phyloP scores from a whole-genome alignment of 2,888 invertebrate species.

The Eulithis prunata region DNA sequence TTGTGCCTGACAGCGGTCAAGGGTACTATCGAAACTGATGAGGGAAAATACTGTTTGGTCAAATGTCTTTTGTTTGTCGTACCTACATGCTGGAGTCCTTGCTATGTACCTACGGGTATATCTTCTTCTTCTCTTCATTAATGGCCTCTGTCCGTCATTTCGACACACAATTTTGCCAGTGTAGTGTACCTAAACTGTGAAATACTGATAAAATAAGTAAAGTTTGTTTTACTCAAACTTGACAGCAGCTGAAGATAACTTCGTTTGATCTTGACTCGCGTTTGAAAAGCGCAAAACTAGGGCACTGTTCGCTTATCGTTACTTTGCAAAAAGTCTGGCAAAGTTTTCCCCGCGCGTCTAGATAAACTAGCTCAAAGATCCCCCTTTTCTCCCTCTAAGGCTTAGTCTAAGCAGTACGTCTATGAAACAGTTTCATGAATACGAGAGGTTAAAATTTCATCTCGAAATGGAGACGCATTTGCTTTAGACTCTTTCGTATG shows the following conservation, averaged over 20 bases:
- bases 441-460: constrained; percentile 7
- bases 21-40: neutral
- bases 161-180: too few species aligned
- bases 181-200: too few species aligned
- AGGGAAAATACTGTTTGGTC: neutral
- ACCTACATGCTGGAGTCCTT: too few species aligned
- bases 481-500: neutral
- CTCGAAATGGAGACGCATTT: constrained; percentile 5
- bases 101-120: too few species aligned
- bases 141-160: too few species aligned
- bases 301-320: neutral
- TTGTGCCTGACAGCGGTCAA: constrained; percentile 3
- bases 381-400: neutral
- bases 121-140: too few species aligned
- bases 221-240: too few species aligned
- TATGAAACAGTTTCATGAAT: neutral
- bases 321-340: neutral
- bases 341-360: neutral
- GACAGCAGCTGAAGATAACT: neutral
- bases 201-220: too few species aligned
- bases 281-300: too few species aligned
- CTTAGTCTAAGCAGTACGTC: too few species aligned
- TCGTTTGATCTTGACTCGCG: too few species aligned
- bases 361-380: neutral
- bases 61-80: too few species aligned